Evolutionary conservation across 2,797 vertebrate species (phyloP).

Genomic region (Eidolon dupreanum): DNA sequence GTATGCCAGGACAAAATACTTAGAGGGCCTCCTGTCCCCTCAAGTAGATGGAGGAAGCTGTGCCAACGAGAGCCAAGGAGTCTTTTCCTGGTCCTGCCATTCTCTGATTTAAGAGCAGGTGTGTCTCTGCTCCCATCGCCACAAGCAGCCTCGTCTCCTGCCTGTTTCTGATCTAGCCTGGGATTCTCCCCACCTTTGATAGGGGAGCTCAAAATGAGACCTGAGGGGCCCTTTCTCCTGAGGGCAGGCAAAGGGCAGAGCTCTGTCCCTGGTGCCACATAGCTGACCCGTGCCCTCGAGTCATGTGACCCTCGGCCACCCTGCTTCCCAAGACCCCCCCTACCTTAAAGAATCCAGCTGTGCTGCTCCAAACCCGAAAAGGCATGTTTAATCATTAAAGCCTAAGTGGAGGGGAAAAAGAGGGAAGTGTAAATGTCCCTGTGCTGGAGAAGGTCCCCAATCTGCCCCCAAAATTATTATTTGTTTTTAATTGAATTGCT

Average conservation of each 20-base stretch:
- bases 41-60: not conserved
- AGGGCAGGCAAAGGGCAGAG: not conserved
- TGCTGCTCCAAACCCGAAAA: not conserved
- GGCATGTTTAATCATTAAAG: not conserved
- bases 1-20: not conserved
- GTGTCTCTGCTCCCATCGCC: not conserved
- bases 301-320: not conserved
- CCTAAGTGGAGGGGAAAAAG: not conserved
- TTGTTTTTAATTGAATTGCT: conserved; percentile 44
- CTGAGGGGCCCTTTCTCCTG: no score
- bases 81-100: not conserved
- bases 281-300: not conserved
- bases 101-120: not conserved
- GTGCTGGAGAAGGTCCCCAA: not conserved
- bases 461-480: not conserved
- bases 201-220: not conserved
- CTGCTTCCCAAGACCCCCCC: not conserved
- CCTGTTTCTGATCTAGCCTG: not conserved
- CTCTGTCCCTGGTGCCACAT: not conserved
- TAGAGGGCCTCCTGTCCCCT: not conserved
- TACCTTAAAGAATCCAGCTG: not conserved
- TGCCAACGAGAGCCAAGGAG: not conserved
- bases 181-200: not conserved
- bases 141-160: not conserved
- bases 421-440: not conserved